phyloP scores from a whole-genome alignment of 1,140 invertebrate species.

The Bombus difficillimus region DNA sequence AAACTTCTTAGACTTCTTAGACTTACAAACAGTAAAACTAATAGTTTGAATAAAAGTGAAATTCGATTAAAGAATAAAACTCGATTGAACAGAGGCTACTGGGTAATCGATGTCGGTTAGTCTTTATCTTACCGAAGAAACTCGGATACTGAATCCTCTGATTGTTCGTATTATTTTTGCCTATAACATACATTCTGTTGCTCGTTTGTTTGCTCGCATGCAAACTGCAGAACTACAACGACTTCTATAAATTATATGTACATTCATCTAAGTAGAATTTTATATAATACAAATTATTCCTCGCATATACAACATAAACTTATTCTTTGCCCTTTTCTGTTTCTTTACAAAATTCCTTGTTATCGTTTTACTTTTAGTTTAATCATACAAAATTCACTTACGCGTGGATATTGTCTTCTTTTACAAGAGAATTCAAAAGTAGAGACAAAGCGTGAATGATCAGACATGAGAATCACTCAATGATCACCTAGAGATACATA shows the following conservation, averaged over 20 bases:
- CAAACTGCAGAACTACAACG: not conserved
- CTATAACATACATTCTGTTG: not conserved
- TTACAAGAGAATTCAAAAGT: not conserved
- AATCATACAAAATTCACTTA: not conserved
- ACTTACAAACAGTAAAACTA: not conserved
- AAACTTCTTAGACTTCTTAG: not conserved
- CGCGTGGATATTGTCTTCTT: slow-evolving; percentile 15
- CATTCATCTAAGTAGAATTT: not conserved
- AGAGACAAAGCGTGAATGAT: slow-evolving; percentile 18
- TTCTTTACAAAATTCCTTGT: not conserved
- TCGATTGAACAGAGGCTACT: not conserved
- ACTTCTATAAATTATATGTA: not conserved
- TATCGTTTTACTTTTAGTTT: not conserved
- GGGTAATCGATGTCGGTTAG: too few relatives aligned
- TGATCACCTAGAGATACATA: not conserved
- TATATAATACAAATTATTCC: not conserved
- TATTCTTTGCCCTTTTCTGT: not conserved
- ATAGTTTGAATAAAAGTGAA: not conserved
- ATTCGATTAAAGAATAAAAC: not conserved
- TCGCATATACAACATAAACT: not conserved
- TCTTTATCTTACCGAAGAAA: not conserved
- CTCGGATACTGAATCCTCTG: not conserved
- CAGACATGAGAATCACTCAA: not conserved
- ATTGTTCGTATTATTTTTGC: not conserved
- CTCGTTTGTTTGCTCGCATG: not conserved